These are phyloP conservation scores for Dromas ardeola DNA, from an alignment of 2,113 vertebrate genomes.

Conservation along the genomic window DNA sequence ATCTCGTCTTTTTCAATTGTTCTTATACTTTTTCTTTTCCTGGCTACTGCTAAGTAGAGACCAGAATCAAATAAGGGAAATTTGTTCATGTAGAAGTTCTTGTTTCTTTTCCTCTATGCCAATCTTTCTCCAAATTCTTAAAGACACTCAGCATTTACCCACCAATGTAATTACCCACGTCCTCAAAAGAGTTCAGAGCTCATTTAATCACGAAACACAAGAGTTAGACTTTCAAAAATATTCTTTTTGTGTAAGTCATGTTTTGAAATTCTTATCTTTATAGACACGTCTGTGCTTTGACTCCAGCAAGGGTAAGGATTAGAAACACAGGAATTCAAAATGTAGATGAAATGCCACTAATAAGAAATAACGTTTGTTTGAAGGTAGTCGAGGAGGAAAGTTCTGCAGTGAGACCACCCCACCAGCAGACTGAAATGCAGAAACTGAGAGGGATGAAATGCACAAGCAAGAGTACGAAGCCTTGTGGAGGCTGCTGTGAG, in stretches of 20 bases:
- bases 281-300: background rate
- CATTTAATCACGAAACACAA: background rate
- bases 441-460: background rate
- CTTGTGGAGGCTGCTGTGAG: background rate
- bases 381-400: background rate
- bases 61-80: background rate
- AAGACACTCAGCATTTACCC: background rate
- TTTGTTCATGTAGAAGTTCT: background rate
- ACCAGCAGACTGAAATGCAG: background rate
- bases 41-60: background rate
- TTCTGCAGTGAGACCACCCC: background rate
- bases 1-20: background rate
- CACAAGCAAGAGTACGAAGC: background rate
- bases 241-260: background rate
- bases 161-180: background rate
- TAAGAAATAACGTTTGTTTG: background rate
- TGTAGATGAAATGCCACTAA: background rate
- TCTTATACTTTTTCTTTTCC: background rate
- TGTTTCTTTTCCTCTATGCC: background rate
- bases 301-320: background rate
- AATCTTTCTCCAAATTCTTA: background rate
- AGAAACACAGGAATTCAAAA: background rate
- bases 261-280: conserved; percentile 27
- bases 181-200: background rate
- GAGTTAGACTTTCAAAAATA: background rate